A percentile compares a stretch with the other conserved stretches of the same genome.
Conservation (phyloP, 2,113 vertebrate species). For the Dinomys branickii region DNA sequence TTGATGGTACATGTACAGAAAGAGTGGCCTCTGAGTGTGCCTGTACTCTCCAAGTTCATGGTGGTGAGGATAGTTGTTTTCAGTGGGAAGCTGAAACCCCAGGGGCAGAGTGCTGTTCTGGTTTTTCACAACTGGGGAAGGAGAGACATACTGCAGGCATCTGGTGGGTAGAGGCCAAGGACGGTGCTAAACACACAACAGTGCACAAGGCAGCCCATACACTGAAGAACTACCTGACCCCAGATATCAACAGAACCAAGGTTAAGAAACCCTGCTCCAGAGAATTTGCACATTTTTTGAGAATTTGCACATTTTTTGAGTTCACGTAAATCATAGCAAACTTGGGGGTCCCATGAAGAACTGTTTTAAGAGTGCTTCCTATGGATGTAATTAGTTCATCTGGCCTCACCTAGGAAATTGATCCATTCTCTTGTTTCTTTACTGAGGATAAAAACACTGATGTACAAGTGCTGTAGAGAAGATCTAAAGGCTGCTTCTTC, state of each 20-base stretch:
- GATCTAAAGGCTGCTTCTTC: background rate
- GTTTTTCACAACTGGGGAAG: background rate
- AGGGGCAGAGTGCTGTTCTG: background rate
- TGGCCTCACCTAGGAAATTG: background rate
- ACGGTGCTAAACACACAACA: background rate
- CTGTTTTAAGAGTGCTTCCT: background rate
- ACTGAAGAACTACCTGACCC: background rate
- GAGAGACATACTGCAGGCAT: background rate
- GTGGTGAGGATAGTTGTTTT: background rate
- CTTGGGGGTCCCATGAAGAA: background rate
- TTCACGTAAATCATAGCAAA: background rate
- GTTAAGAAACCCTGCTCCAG: background rate
- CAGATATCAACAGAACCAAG: background rate
- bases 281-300: background rate
- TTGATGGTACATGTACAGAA: background rate
- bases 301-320: background rate
- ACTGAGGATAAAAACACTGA: background rate
- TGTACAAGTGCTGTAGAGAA: background rate
- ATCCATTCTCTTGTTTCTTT: background rate
- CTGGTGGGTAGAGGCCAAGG: background rate
- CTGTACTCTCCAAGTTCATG: background rate
- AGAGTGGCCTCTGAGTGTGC: background rate
- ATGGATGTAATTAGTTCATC: background rate
- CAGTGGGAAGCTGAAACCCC: background rate
- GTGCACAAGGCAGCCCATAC: background rate